Base-by-base conservation (phyloP, 2,113 vertebrate species). In the Amazona guildingii region DNA sequence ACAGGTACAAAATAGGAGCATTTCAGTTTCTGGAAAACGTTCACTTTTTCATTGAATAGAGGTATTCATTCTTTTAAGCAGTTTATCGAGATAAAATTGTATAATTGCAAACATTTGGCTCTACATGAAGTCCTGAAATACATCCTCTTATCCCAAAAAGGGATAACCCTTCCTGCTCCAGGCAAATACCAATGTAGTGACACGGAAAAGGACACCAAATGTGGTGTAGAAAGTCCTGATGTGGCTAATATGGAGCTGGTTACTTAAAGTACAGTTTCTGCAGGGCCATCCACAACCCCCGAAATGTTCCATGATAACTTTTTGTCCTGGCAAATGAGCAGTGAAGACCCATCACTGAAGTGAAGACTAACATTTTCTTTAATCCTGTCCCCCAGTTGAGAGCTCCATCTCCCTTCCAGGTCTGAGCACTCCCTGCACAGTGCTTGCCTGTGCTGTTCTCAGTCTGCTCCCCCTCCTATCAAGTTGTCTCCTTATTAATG, bases 21-120 rank as follows among this genome's bases (percentile, higher is more conserved):
- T 54, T 86, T 94, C 31, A 28, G 25, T 73, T 84, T 75, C 57
- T 69, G 54, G 54, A 87, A 96, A 89, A 92, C 28, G 46, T 48
- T 78, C 7, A 3, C 31, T 89, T 94, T 89, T 73, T 69, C 57
- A 43, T 6, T 82, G 54, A 74, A 29, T 82, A 57, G 76, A 87
- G 66, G 41, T 37, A 52, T n/a, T 76, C 4, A n/a, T 37, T 78
- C n/a, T 67, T 73, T 59, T 69, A 90, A 90, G 49, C 6, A 54
- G 41, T 67, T 92, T 59, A 61, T 90, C n/a, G 67, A 84, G 41
- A 52, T 19, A 7, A 63, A 67, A 55, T 75, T 49, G 28, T 64
- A 28, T 27, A 79, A 81, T 31, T 79, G 15, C 19, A 55, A 20
- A 55, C 0, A 5, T 55, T 72, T 17, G 33, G 15, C 19, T 83